phyloP scores from a whole-genome alignment of 2,797 vertebrate species.

The Sebastes steindachneri region DNA sequence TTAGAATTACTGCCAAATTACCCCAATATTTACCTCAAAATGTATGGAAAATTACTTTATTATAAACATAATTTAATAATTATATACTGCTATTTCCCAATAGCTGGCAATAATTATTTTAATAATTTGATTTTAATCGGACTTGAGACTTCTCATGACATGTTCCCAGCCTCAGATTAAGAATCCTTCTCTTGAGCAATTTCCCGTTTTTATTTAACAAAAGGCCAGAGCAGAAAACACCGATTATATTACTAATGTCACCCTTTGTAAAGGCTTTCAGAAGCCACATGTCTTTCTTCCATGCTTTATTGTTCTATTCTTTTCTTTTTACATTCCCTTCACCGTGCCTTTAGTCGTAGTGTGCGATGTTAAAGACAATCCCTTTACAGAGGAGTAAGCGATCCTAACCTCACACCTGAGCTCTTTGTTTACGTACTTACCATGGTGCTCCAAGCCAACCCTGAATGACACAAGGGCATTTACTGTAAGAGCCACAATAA shows the following conservation, averaged over 20 bases:
- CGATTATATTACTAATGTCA: constrained; percentile 7
- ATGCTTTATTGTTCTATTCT: not conserved
- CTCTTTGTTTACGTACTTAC: constrained; percentile 24
- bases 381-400: constrained; percentile 16
- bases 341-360: not conserved
- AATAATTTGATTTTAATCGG: not conserved
- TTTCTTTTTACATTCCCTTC: not conserved
- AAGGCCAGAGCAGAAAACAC: not conserved
- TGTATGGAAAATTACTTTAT: no score
- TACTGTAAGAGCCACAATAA: constrained; percentile 1
- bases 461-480: not conserved
- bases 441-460: not conserved
- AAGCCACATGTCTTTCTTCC: not conserved
- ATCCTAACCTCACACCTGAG: constrained; percentile 9
- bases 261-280: not conserved
- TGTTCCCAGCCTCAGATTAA: not conserved
- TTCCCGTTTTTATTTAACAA: not conserved
- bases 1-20: no score
- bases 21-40: no score
- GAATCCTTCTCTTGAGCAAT: not conserved
- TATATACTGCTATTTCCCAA: no score
- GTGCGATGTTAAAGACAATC: not conserved
- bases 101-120: not conserved
- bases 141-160: not conserved
- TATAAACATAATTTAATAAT: no score